A percentile compares a stretch with the other conserved stretches of the same genome.
phyloP scores from a whole-genome alignment of 2,888 invertebrate species.

The Melangyna quadrimaculata region DNA sequence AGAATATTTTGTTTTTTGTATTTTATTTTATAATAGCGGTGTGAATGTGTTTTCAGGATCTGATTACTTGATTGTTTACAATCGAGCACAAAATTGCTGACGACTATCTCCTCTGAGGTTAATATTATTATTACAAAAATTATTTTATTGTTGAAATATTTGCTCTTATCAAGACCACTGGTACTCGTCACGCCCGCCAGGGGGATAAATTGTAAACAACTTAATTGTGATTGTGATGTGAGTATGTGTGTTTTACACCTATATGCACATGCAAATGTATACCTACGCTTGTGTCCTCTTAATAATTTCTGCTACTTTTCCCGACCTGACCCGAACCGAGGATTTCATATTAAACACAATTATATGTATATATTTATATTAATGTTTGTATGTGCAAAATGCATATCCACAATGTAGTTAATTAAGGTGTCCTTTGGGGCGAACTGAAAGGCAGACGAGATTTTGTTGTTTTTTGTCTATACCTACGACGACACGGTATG shows the following conservation, averaged over 20 bases:
- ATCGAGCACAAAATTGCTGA: conserved; percentile 44
- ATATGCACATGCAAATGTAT: not conserved
- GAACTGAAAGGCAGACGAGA: conserved; percentile 20
- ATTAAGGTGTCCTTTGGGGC: conserved; percentile 57
- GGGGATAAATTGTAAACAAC: conserved; percentile 17
- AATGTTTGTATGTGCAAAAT: not conserved
- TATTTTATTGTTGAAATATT: conserved; percentile 66
- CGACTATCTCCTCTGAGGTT: conserved; percentile 60
- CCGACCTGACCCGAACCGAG: not conserved
- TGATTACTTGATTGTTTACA: conserved; percentile 60
- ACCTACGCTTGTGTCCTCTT: not conserved
- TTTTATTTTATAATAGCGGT: not conserved
- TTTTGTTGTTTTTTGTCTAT: not conserved
- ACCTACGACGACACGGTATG: no score
- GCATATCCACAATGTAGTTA: conserved; percentile 28
- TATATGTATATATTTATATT: not conserved
- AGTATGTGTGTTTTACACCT: not conserved
- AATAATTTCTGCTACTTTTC: conserved; percentile 14
- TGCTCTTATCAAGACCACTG: conserved; percentile 48
- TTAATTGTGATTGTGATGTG: conserved; percentile 8
- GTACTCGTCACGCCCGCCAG: conserved; percentile 20
- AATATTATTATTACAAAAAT: conserved; percentile 62
- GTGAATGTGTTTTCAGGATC: conserved; percentile 47
- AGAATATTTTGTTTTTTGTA: not conserved
- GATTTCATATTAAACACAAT: not conserved